Conservation (phyloP, 2,113 vertebrate species). For the Gallinago paraguaiae region DNA sequence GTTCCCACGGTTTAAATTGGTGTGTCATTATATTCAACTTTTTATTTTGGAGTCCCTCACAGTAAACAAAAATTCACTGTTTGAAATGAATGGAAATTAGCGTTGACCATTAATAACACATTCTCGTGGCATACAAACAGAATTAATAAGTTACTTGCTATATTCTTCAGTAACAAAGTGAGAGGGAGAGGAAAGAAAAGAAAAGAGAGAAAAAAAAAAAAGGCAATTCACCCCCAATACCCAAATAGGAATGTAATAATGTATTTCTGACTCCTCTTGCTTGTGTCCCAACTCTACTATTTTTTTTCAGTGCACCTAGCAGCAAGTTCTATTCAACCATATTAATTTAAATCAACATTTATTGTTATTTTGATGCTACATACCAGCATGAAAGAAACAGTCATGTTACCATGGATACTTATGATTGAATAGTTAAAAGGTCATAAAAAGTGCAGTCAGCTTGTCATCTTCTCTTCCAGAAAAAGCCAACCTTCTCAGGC, state of each 20-base stretch:
- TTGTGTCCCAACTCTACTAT: not conserved
- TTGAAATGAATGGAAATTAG: not conserved
- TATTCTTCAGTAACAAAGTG: not conserved
- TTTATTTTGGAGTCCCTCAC: not conserved
- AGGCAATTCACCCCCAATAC: no score
- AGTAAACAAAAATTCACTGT: not conserved
- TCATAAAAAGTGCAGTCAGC: slow-evolving; percentile 15
- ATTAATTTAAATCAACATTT: slow-evolving; percentile 21
- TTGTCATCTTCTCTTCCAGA: not conserved
- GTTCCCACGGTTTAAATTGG: not conserved
- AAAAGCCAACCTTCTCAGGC: not conserved
- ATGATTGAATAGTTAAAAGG: slow-evolving; percentile 18
- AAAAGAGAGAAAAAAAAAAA: not conserved
- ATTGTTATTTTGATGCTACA: slow-evolving; percentile 25
- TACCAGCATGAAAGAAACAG: slow-evolving; percentile 16
- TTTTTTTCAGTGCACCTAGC: not conserved
- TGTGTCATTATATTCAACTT: not conserved
- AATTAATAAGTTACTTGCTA: not conserved
- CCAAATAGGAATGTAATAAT: not conserved
- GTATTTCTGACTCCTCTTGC: not conserved
- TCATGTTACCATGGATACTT: slow-evolving; percentile 56
- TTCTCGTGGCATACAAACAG: not conserved
- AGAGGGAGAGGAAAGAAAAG: not conserved
- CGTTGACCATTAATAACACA: not conserved
- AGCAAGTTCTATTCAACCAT: not conserved